These are phyloP conservation scores for Charadrius vociferus DNA, from an alignment of 2,113 vertebrate species.

Conservation along the genomic window DNA sequence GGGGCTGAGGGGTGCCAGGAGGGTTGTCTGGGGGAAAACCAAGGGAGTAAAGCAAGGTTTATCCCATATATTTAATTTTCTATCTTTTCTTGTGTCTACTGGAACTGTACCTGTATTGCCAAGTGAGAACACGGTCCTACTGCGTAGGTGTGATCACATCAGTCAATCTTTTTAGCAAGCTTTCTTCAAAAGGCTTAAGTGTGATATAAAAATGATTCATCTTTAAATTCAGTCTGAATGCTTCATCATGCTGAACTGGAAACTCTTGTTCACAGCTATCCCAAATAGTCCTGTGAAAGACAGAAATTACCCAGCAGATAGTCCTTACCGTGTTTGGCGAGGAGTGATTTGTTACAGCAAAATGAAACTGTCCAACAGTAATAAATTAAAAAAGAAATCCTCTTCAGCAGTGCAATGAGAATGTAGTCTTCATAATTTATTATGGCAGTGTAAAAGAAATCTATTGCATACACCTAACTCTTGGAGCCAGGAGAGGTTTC, in stretches of 20 bases:
- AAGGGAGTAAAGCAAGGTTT: not conserved
- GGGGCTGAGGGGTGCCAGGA: not conserved
- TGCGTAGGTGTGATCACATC: not conserved
- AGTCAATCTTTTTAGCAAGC: not conserved
- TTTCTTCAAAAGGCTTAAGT: not conserved
- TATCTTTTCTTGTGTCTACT: not conserved
- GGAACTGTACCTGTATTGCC: not conserved
- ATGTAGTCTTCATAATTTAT: constrained; percentile 32
- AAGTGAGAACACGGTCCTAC: not conserved
- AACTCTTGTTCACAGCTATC: not conserved
- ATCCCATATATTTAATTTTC: not conserved
- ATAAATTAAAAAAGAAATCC: constrained; percentile 9
- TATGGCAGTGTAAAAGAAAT: not conserved
- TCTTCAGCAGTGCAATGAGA: constrained; percentile 26
- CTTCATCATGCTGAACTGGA: not conserved
- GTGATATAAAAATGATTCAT: not conserved
- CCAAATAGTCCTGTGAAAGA: not conserved
- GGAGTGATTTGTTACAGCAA: constrained; percentile 19
- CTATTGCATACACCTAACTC: not conserved
- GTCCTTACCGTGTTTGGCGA: not conserved
- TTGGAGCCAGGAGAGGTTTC: not conserved
- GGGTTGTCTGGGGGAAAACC: not conserved
- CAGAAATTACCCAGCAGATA: not conserved
- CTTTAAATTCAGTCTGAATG: not conserved
- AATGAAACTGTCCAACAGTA: constrained; percentile 22